Evolutionary conservation across 2,113 vertebrate genomes (phyloP).

Genomic region (Saimiri boliviensis): DNA sequence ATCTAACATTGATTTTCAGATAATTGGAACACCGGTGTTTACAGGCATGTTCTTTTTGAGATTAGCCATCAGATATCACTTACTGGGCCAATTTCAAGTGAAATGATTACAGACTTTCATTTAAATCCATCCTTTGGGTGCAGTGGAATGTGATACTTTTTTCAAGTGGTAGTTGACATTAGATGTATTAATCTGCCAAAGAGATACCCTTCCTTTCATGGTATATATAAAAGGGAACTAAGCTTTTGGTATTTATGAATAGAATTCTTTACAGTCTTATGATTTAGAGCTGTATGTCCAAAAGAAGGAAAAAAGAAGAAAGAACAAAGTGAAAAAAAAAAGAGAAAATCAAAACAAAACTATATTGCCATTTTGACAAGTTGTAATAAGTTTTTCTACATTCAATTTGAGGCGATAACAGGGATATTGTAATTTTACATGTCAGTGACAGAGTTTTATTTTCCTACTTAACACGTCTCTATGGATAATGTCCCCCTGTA

Average conservation of each 20-base stretch:
- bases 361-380: background rate
- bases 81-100: constrained; percentile 40
- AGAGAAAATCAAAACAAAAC: constrained; percentile 1
- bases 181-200: constrained; percentile 49
- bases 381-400: background rate
- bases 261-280: constrained; percentile 16
- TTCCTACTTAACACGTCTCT: constrained; percentile 6
- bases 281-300: background rate
- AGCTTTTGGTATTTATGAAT: background rate
- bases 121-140: constrained; percentile 37
- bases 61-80: constrained; percentile 36
- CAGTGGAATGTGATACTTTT: constrained; percentile 48
- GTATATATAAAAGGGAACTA: background rate
- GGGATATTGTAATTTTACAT: background rate
- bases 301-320: background rate
- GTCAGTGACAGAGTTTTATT: constrained; percentile 13
- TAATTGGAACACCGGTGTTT: background rate
- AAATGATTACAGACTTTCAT: constrained; percentile 35
- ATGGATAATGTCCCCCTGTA: background rate
- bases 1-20: constrained; percentile 49
- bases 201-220: background rate
- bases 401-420: constrained; percentile 1
- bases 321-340: background rate
- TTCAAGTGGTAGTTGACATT: constrained; percentile 58
- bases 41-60: constrained; percentile 42